phyloP scores from a whole-genome alignment of 30 jellyfish, hydroid and myxozoan genomes.

The Hydra vulgaris region DNA sequence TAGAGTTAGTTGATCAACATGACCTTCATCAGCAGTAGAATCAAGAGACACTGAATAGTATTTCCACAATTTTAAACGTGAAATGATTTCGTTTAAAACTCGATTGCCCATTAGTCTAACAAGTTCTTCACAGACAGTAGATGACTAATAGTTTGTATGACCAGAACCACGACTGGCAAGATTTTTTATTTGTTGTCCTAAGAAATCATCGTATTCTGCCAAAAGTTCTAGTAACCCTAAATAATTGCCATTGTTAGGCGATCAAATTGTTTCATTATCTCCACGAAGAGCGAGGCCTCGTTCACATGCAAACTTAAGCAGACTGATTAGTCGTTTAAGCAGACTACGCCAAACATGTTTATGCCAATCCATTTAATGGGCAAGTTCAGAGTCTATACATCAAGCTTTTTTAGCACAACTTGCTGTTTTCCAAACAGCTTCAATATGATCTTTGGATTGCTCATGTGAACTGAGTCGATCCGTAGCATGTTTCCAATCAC shows the following conservation, averaged over 20 bases:
- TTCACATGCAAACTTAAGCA: background rate
- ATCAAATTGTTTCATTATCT: background rate
- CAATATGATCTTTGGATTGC: background rate
- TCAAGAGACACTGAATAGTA: slow-evolving; percentile 12
- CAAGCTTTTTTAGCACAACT: background rate
- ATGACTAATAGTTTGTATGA: background rate
- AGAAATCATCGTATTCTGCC: slow-evolving; percentile 3
- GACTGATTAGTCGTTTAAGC: background rate
- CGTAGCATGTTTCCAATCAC: background rate
- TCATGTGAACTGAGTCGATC: background rate
- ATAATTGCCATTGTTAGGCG: slow-evolving; percentile 2
- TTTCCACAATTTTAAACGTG: background rate
- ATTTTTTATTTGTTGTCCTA: background rate
- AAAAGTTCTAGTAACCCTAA: slow-evolving; percentile 1
- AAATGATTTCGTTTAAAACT: background rate
- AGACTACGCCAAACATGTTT: background rate
- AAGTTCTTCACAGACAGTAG: background rate
- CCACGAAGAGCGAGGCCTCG: slow-evolving; percentile 11
- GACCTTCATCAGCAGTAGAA: slow-evolving; percentile 5
- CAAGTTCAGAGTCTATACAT: background rate
- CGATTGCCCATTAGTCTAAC: background rate
- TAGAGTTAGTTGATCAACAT: slow-evolving; percentile 4
- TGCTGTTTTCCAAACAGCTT: background rate
- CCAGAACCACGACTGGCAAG: background rate
- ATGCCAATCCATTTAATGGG: background rate